A percentile compares a stretch with the other conserved stretches of the same genome.
Conservation (phyloP, 2,888 invertebrate species). For the Leucophora obtusa region DNA sequence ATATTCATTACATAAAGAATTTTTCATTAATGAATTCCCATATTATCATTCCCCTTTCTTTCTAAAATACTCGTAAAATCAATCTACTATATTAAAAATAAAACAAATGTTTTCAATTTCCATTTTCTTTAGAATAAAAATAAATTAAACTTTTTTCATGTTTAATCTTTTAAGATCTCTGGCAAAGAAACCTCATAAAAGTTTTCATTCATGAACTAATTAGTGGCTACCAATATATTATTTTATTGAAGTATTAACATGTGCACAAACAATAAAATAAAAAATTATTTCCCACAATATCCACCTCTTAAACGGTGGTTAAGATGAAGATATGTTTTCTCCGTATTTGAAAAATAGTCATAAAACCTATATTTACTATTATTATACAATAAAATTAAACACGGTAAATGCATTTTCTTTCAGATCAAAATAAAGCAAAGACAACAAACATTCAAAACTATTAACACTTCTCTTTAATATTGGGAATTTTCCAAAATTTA, state of each 20-base stretch:
- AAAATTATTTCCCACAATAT: neutral
- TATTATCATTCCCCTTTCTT: too few species aligned
- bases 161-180: neutral
- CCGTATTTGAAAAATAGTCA: neutral
- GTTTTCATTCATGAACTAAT: slow-evolving; percentile 41
- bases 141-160: neutral
- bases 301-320: neutral
- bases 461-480: neutral
- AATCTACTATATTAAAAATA: too few species aligned
- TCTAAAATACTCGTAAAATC: too few species aligned
- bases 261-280: neutral
- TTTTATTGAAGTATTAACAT: slow-evolving; percentile 22
- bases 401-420: neutral
- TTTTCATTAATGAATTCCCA: too few species aligned
- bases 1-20: too few species aligned
- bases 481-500: neutral
- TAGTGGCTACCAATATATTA: slow-evolving; percentile 28
- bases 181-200: neutral
- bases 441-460: neutral
- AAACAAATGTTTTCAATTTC: too few species aligned
- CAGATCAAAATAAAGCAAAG: neutral
- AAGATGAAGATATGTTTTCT: neutral
- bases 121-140: neutral
- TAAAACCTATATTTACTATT: neutral
- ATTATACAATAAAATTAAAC: slow-evolving; percentile 3